These are phyloP conservation scores for Pachyrhynchus sulphureomaculatus DNA, from an alignment of 1,140 invertebrate species.

Conservation along the genomic window DNA sequence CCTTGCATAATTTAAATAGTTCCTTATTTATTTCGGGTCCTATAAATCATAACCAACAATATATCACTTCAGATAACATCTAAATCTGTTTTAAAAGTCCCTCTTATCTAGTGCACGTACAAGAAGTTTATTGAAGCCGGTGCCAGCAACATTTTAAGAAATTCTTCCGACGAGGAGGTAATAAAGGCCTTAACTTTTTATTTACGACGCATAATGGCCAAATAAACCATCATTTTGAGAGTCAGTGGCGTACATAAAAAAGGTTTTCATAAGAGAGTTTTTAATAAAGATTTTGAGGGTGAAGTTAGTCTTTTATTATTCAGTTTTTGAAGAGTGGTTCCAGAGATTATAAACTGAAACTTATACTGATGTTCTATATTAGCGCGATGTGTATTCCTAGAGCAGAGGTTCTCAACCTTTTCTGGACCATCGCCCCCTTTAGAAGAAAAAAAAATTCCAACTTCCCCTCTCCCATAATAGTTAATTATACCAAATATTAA, in stretches of 20 bases:
- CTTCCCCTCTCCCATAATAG: no score
- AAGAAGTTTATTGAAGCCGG: conserved; percentile 23
- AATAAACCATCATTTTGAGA: conserved; percentile 6
- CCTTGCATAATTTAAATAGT: conserved; percentile 5
- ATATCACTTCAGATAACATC: conserved; percentile 24
- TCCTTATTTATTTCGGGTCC: conserved; percentile 1
- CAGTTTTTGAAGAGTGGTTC: no score
- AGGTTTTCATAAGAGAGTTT: no score
- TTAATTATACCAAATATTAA: no score
- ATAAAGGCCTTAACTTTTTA: conserved; percentile 22
- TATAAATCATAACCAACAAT: conserved; percentile 24
- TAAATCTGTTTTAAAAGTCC: conserved; percentile 25
- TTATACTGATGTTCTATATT: no score
- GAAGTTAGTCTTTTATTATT: no score
- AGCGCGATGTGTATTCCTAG: no score
- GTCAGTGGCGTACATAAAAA: not conserved
- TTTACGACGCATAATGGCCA: conserved; percentile 18
- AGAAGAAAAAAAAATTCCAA: no score
- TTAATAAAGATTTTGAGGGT: no score
- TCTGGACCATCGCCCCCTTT: no score
- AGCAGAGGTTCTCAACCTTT: no score
- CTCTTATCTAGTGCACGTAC: conserved; percentile 25
- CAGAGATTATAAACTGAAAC: no score
- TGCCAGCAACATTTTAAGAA: conserved; percentile 26
- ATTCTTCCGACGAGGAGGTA: conserved; percentile 19